Evolutionary conservation across 2,113 vertebrate genomes (phyloP), one percentile per base, ranked within the genome.

Genomic region (Quiscalus mexicanus): DNA sequence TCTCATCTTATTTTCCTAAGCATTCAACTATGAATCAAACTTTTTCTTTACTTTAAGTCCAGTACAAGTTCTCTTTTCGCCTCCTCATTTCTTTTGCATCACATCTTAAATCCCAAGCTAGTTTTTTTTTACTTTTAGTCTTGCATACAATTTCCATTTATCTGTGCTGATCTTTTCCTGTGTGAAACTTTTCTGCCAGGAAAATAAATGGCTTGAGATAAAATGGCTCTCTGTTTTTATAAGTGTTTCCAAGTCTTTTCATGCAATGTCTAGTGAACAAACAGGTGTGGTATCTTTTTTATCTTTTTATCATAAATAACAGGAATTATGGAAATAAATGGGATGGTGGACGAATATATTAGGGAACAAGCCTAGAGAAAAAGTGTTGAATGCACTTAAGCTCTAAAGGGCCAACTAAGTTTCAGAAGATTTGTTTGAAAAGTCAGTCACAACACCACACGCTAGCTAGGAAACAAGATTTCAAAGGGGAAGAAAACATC

Each of bases 381-480:
- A 93, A 91, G 39, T n/a, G 62, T 84, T 49, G 84, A 84, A 90
- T 28, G 69, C 55, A 70, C 50, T 74, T 90, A 91, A 90, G 75
- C 44, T 94, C n/a, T 50, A 62, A 75, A 49, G 47, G 28, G 67
- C 31, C 42, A 83, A 70, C 22, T 24, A 81, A 71, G 22, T n/a
- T 93, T 79, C 27, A 12, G 73, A 83, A 91, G 21, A 24, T 78
- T 59, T 77, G 30, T 52, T 53, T 69, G 59, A 94, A 93, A 94
- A 76, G 67, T 47, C 59, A 74, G 25, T 80, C 44, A 68, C 35
- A 73, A 10, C 31, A 80, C 31, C 30, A 80, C 37, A 45, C 47
- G 37, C 53, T 45, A 86, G 11, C 31, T 76, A 75, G 41, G 33
- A 89, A 93, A 64, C 30, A 89, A 91, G 27, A 44, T 79, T 73